Percentiles rank a stretch among this genome's conserved stretches.
phyloP scores from a whole-genome alignment of 2,113 vertebrate genomes.

The Orthonyx spaldingii region DNA sequence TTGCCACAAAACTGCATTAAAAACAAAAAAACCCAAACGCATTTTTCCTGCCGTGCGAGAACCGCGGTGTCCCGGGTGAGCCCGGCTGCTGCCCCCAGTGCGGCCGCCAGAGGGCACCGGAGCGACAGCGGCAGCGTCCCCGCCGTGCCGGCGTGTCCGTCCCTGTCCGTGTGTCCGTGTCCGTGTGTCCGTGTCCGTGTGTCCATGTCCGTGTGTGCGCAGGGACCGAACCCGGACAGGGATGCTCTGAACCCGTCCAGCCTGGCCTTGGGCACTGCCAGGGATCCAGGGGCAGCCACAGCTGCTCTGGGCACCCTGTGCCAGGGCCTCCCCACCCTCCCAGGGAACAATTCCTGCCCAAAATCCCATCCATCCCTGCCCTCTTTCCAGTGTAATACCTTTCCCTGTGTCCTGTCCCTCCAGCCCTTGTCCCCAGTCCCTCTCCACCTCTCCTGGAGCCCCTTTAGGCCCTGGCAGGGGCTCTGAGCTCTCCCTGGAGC shows the following conservation, averaged over 20 bases:
- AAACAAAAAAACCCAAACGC: background rate
- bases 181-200: background rate
- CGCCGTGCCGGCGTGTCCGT: background rate
- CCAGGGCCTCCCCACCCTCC: fast-evolving
- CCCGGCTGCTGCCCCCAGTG: background rate
- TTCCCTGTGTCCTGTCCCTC: background rate
- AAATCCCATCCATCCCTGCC: fast-evolving
- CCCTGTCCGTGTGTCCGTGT: background rate
- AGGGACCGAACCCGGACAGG: fast-evolving
- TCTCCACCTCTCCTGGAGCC: background rate
- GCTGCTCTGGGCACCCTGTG: fast-evolving
- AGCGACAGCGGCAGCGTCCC: background rate
- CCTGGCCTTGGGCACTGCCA: background rate
- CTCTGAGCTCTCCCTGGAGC: background rate
- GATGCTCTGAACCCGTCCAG: fast-evolving
- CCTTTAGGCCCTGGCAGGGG: background rate
- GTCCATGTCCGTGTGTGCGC: fast-evolving
- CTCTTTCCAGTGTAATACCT: background rate
- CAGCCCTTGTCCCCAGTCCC: background rate
- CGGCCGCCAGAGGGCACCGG: background rate
- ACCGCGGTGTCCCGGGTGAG: fast-evolving
- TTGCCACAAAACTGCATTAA: fast-evolving
- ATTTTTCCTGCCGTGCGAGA: fast-evolving
- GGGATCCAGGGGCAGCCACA: background rate
- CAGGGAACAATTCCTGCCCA: background rate